A percentile compares a stretch with the other conserved stretches of the same genome.
Evolutionary conservation across 2,888 invertebrate species (phyloP).

Genomic region (Galerucella pusilla): DNA sequence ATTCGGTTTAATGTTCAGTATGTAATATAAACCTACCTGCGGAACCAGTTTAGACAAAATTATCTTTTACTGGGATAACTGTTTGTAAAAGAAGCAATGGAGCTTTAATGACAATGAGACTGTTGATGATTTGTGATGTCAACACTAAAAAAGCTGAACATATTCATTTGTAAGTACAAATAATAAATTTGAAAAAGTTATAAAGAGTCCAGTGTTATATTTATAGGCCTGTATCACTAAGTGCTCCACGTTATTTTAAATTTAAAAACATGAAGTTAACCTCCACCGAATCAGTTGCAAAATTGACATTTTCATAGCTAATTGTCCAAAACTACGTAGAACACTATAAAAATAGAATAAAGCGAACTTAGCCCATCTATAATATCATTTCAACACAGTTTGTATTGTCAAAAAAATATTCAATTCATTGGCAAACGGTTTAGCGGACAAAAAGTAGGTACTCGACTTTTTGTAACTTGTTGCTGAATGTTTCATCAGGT

Average conservation of each 20-base stretch:
- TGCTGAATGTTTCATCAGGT: too few species aligned
- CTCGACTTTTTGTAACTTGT: too few species aligned
- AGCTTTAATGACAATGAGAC: too few species aligned
- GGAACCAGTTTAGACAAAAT: too few species aligned
- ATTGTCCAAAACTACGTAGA: slow-evolving; percentile 6
- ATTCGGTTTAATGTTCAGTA: too few species aligned
- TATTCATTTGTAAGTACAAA: too few species aligned
- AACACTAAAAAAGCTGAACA: too few species aligned
- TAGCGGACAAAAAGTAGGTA: too few species aligned
- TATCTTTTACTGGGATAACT: too few species aligned
- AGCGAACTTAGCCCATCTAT: slow-evolving; percentile 14
- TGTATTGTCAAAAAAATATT: slow-evolving; percentile 19
- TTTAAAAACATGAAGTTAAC: not conserved
- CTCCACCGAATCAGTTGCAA: not conserved
- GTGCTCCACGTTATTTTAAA: slow-evolving; percentile 21
- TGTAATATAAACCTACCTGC: too few species aligned
- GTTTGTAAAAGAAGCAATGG: too few species aligned
- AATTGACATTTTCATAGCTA: not conserved
- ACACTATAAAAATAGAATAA: slow-evolving; percentile 2
- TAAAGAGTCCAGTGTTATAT: not conserved
- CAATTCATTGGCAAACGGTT: slow-evolving; percentile 1
- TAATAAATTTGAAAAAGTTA: not conserved
- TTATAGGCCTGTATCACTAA: not conserved
- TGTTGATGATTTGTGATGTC: too few species aligned
- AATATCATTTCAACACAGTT: not conserved